Percentiles rank a stretch among this genome's conserved stretches.
phyloP scores from a whole-genome alignment of 1,140 invertebrate genomes.

The Papilio polyxenes region DNA sequence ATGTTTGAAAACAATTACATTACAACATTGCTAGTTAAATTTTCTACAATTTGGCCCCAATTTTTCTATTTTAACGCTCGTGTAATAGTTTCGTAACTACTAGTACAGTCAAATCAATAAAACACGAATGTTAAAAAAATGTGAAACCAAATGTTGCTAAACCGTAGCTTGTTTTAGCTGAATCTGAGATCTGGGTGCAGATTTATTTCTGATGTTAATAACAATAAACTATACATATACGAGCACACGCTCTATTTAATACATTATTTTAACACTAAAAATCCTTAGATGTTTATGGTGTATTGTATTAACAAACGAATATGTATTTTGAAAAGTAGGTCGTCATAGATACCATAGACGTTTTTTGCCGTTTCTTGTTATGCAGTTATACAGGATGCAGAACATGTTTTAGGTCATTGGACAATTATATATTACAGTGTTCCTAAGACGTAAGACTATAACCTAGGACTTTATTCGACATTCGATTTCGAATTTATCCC shows the following conservation, averaged over 20 bases:
- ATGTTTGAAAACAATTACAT: background rate
- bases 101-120: background rate
- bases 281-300: background rate
- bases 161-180: background rate
- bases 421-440: background rate
- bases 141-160: background rate
- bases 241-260: background rate
- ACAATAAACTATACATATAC: background rate
- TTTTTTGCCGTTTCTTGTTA: background rate
- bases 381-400: background rate
- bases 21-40: background rate
- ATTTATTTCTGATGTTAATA: background rate
- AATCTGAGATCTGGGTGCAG: background rate
- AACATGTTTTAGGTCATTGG: background rate
- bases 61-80: background rate
- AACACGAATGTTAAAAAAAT: conserved; percentile 5
- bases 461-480: background rate
- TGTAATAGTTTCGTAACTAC: background rate
- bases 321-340: conserved; percentile 3
- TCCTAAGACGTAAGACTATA: background rate
- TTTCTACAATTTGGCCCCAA: background rate
- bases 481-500: background rate
- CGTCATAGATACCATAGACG: background rate
- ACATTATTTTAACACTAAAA: background rate
- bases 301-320: background rate